These are phyloP conservation scores for Phrynocephalus forsythii DNA, from an alignment of 2,797 vertebrate genomes.

Conservation along the genomic window DNA sequence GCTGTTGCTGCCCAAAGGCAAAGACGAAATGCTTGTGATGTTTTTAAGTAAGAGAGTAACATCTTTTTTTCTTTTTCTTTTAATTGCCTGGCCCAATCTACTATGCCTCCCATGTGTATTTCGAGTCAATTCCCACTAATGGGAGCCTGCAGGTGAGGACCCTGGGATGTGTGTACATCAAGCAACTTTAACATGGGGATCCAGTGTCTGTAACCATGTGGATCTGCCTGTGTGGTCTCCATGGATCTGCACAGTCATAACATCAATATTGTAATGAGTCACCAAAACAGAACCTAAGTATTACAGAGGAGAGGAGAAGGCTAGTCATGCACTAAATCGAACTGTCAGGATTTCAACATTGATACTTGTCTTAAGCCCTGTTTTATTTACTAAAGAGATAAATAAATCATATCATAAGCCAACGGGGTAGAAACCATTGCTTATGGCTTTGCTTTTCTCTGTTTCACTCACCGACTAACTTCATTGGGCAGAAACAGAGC, in stretches of 20 bases:
- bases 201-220: neutral
- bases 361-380: neutral
- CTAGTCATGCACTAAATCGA: neutral
- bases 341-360: neutral
- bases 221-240: neutral
- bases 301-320: neutral
- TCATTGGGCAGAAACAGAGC: too few relatives aligned
- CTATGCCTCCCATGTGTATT: neutral
- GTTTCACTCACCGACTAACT: too few relatives aligned
- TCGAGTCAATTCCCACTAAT: neutral
- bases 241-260: neutral
- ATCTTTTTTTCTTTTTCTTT: constrained; percentile 18
- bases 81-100: constrained; percentile 30
- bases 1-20: constrained; percentile 62
- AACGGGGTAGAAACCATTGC: neutral
- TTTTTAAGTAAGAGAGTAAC: constrained; percentile 38
- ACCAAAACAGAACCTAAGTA: neutral
- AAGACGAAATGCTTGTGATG: constrained; percentile 69
- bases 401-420: neutral
- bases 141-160: neutral
- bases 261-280: neutral
- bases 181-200: neutral
- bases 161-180: neutral
- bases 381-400: neutral
- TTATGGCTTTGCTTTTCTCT: neutral